Conservation (phyloP, 2,113 vertebrate species). For the Otocyon megalotis region DNA sequence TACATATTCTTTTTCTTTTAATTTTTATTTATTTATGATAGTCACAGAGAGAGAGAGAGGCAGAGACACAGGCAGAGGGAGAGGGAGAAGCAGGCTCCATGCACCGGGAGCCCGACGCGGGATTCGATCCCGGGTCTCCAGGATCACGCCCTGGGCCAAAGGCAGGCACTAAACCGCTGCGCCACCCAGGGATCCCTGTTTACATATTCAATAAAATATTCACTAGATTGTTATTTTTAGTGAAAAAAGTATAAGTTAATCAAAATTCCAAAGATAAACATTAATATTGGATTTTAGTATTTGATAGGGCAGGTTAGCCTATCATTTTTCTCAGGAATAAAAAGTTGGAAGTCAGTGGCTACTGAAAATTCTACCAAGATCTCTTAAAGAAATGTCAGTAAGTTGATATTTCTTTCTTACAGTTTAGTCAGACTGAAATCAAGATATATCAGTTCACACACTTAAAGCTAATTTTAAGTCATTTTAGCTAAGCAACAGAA, state of each 20-base stretch:
- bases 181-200: too few relatives aligned
- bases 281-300: constrained; percentile 13
- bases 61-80: too few relatives aligned
- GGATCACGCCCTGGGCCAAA: too few relatives aligned
- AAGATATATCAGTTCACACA: not conserved
- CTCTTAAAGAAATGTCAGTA: not conserved
- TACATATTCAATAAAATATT: not conserved
- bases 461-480: not conserved
- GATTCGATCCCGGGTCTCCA: too few relatives aligned
- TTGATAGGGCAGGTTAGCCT: not conserved
- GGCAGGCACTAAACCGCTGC: too few relatives aligned
- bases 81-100: too few relatives aligned
- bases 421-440: not conserved
- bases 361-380: constrained; percentile 20
- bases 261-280: not conserved
- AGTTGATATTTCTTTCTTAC: not conserved
- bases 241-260: not conserved
- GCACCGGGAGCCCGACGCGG: too few relatives aligned
- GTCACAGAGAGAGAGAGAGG: too few relatives aligned
- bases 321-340: not conserved
- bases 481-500: not conserved
- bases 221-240: not conserved
- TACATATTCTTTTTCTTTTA: too few relatives aligned
- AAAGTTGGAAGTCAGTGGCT: not conserved
- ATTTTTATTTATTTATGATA: too few relatives aligned